Base-by-base conservation (phyloP, 2,113 vertebrate species). In the Gobio gobio region DNA sequence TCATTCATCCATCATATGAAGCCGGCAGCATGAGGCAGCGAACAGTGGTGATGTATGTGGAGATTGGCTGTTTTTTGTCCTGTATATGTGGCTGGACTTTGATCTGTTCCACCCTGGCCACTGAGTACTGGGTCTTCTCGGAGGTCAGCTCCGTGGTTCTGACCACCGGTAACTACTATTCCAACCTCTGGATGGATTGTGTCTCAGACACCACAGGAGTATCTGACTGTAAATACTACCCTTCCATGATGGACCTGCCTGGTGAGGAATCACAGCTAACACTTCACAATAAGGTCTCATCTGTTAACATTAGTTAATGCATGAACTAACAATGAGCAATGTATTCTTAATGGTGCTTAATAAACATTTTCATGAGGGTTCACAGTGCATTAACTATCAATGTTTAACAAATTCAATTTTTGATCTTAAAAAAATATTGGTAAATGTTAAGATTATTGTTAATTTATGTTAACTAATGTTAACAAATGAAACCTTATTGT, bases 131-230 rank as follows among this genome's bases (percentile, higher is more conserved):
- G 97, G 97, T 97, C 43, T 97, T 96, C 88, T 98, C 97, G 33
- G 95, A 96, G 87, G 95, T 97, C 63, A 93, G 93, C 72, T 95
- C 94, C 87, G 93, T 95, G 0, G 97, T 98, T 88, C 95, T 99
- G 90, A 96, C 96, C 86, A 95, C 97, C 2, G 93, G 96, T 24
- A 96, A 96, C 91, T 98, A 95, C 89, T 99, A 94, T 93, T 97
- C 98, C 90, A 99, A 98, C 91, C 93, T 98, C 61, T 98, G 98
- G 97, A 98, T 98, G 93, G 96, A 96, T 4, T 99, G 97, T 79
- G 87, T 97, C 68, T 97, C 97, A 56, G 98, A 98, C 91, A 97
- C 97, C 82, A 98, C 97, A 0, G 97, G 97, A 22, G 94, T 97
- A 43, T 97, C 97, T 79, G 97, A 97, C 94, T 98, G 97, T 94